phyloP scores from a whole-genome alignment of 2,888 invertebrate genomes.

The Hipparchia sbordonii region DNA sequence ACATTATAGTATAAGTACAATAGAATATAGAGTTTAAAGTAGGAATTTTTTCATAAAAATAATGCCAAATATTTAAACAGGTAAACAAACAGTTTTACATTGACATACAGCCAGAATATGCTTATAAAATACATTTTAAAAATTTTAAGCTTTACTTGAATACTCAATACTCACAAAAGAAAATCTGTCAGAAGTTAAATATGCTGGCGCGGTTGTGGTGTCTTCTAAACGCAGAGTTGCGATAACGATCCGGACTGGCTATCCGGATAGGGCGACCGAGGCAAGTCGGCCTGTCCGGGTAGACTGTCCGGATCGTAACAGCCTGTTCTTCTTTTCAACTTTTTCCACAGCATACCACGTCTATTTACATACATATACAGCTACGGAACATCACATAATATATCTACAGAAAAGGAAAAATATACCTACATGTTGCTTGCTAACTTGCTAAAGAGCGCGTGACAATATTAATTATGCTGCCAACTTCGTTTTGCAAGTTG shows the following conservation, averaged over 20 bases:
- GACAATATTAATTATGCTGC: slow-evolving; percentile 40
- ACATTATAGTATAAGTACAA: too few species aligned
- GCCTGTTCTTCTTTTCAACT: slow-evolving; percentile 23
- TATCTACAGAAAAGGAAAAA: slow-evolving; percentile 21
- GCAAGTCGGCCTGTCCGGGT: slow-evolving; percentile 75
- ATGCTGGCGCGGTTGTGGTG: background rate
- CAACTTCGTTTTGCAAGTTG: slow-evolving; percentile 39
- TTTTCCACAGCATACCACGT: background rate
- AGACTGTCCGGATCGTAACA: slow-evolving; percentile 66
- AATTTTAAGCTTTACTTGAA: too few species aligned
- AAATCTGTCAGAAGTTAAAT: too few species aligned
- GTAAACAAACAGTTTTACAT: too few species aligned
- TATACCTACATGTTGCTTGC: slow-evolving; percentile 16
- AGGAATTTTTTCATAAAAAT: too few species aligned
- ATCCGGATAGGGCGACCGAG: slow-evolving; percentile 59
- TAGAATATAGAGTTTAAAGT: too few species aligned
- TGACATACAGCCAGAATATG: too few species aligned
- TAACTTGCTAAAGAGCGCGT: slow-evolving; percentile 42
- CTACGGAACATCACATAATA: slow-evolving; percentile 10
- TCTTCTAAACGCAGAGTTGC: slow-evolving; percentile 18
- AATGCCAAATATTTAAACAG: too few species aligned
- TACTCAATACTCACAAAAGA: too few species aligned
- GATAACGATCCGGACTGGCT: slow-evolving; percentile 57
- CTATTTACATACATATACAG: background rate
- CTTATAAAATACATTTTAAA: too few species aligned